Base-by-base conservation (phyloP, 2,113 vertebrate species). In the Poecilia latipinna region DNA sequence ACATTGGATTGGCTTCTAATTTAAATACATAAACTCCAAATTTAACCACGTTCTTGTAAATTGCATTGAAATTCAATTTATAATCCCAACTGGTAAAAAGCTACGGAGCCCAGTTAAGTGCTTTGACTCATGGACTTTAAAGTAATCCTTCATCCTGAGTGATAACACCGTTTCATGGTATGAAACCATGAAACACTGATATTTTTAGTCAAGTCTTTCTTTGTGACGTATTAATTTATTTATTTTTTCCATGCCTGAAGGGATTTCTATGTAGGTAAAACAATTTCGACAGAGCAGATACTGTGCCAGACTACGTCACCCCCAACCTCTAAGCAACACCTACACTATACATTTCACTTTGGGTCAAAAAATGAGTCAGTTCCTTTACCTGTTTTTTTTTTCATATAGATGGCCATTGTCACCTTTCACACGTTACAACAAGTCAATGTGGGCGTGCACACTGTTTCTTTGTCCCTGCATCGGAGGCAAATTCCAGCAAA, bases 381-480 rank as follows among this genome's bases (percentile, higher is more conserved):
- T 39, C 3, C 39, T 42, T 15, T 15, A 42, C 13, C 39, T 15
- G 17, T 69, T 57, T 57, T 15, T 2, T 22, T 28, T 1, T 28
- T 51, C n/a, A 77, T 28, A 69, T 80, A 74, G 80, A 68, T 44
- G 37, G 57, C 77, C 66, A 65, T 72, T 3, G 24, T 68, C 11
- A 37, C 48, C 57, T 82, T 82, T 81, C 79, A 64, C 44, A 42
- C 51, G 54, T 65, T 61, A 69, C 78, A 82, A 84, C 73, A 57
- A 75, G 72, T 37, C 82, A 19, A 80, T 84, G 79, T 61, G 75
- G 78, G 89, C 70, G 32, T 51, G 64, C 71, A 79, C 62, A 70
- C 81, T 74, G 85, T 74, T 86, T 76, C 73, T 80, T 78, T 70
- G 72, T 83, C 89, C 75, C 77, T 83, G 73, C 1, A 61, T 86